These are phyloP conservation scores for Pemphredon lugubris DNA, from an alignment of 2,888 invertebrate species.

Conservation along the genomic window DNA sequence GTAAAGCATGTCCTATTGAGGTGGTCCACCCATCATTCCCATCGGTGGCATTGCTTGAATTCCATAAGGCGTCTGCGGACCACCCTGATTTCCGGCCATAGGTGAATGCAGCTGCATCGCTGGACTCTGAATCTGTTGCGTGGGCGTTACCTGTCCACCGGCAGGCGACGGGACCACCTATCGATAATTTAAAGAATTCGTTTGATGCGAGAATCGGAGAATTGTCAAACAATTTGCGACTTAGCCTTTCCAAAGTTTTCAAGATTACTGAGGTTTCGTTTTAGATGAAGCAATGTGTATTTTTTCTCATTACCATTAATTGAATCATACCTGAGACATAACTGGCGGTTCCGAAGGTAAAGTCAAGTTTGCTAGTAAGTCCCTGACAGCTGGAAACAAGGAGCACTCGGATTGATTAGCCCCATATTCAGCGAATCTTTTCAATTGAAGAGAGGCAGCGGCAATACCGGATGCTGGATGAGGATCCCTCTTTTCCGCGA, in stretches of 20 bases:
- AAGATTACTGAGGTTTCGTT: too few relatives aligned
- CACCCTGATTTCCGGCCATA: constrained; percentile 81
- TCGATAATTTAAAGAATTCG: constrained; percentile 37
- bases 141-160: constrained; percentile 81
- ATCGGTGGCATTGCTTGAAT: constrained; percentile 78
- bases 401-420: constrained; percentile 89
- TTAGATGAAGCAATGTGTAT: too few relatives aligned
- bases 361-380: constrained; percentile 91
- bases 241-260: too few relatives aligned
- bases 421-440: constrained; percentile 88
- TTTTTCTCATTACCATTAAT: too few relatives aligned
- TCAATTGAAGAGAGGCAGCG: constrained; percentile 85
- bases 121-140: constrained; percentile 83
- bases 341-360: constrained; percentile 90
- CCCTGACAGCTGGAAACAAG: constrained; percentile 94
- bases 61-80: constrained; percentile 78
- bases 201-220: too few relatives aligned
- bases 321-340: constrained; percentile 76
- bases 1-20: constrained; percentile 76
- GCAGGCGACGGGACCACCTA: constrained; percentile 82
- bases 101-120: constrained; percentile 84
- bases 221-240: too few relatives aligned
- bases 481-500: constrained; percentile 91
- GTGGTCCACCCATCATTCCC: constrained; percentile 79
- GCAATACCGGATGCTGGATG: constrained; percentile 84